Conservation (phyloP, 2,113 vertebrate species). For the Strix aluco region DNA sequence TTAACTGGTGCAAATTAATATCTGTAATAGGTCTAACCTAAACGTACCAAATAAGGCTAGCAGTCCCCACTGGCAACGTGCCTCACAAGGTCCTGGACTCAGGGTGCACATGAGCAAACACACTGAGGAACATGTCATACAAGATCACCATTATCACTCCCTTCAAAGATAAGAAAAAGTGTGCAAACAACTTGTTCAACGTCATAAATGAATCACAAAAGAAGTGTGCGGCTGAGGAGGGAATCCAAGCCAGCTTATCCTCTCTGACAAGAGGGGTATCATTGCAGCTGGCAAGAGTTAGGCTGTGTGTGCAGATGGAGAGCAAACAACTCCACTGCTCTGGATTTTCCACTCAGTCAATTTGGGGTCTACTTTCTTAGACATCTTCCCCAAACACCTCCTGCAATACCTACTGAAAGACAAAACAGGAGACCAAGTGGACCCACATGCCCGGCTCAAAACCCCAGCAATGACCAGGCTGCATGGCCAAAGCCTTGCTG, state of each 20-base stretch:
- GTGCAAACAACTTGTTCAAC: not conserved
- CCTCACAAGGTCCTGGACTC: not conserved
- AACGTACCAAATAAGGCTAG: not conserved
- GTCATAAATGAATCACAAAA: not conserved
- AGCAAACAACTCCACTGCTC: not conserved
- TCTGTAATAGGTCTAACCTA: not conserved
- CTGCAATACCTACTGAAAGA: not conserved
- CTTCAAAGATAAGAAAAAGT: not conserved
- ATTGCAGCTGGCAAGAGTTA: not conserved
- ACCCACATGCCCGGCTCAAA: not conserved
- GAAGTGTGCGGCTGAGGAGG: fast-evolving
- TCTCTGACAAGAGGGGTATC: not conserved
- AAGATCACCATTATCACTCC: not conserved
- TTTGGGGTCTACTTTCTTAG: not conserved
- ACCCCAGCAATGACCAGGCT: not conserved
- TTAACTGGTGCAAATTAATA: not conserved
- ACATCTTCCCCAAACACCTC: not conserved
- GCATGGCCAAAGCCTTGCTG: not conserved
- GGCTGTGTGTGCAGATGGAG: not conserved
- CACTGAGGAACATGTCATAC: not conserved
- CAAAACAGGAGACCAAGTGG: not conserved
- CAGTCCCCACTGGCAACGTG: not conserved
- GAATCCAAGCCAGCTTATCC: not conserved
- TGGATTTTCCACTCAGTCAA: not conserved
- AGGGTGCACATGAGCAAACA: not conserved